Evolutionary conservation across 2,888 invertebrate species (phyloP).

Genomic region (Pseudoips prasinana): DNA sequence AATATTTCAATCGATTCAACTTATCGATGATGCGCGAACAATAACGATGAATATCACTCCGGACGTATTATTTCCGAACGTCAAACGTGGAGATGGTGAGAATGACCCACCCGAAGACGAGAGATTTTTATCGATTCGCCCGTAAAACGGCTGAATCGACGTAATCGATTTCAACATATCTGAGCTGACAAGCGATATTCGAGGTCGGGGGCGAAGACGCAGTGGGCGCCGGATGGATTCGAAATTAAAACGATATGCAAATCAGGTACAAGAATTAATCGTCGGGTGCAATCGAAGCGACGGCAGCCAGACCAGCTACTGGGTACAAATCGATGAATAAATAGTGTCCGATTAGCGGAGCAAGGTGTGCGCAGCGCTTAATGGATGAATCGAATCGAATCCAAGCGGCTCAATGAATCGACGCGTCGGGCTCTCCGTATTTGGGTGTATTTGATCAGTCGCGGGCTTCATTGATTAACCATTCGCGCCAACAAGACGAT

Average conservation of each 20-base stretch:
- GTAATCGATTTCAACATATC: conserved; percentile 75
- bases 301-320: conserved; percentile 64
- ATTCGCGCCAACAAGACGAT: conserved; percentile 41
- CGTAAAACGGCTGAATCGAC: conserved; percentile 61
- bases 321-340: conserved; percentile 76
- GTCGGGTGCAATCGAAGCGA: conserved; percentile 67
- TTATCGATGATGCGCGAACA: conserved; percentile 70
- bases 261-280: conserved; percentile 70
- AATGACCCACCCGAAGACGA: conserved; percentile 55
- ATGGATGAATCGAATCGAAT: conserved; percentile 63
- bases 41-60: conserved; percentile 61
- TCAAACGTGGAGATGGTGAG: conserved; percentile 50
- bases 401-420: conserved; percentile 58
- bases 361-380: conserved; percentile 59
- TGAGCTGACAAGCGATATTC: conserved; percentile 65
- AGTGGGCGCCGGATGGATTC: conserved; percentile 75
- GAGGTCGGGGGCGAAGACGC: conserved; percentile 66
- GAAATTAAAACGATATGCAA: conserved; percentile 79
- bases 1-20: conserved; percentile 73
- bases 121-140: conserved; percentile 56
- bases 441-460: conserved; percentile 55
- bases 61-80: conserved; percentile 65
- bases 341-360: conserved; percentile 68
- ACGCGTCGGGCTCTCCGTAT: conserved; percentile 49
- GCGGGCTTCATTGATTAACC: conserved; percentile 55